Evolutionary conservation across 2,113 vertebrate genomes (phyloP).

Genomic region (Lethenteron camtschaticum): DNA sequence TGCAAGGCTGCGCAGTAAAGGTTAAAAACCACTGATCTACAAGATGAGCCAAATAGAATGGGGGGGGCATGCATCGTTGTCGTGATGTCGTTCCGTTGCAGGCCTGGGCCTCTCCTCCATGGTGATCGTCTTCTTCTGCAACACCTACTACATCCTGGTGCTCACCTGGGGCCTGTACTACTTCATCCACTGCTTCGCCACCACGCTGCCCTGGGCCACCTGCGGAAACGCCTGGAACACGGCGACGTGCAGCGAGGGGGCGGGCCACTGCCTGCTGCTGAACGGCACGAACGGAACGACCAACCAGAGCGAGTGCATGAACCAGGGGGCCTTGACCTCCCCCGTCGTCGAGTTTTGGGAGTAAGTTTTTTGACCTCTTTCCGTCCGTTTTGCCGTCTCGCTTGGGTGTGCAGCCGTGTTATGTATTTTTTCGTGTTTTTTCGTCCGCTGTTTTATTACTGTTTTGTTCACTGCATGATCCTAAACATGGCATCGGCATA

Average conservation of each 20-base stretch:
- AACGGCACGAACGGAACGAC: constrained; percentile 10
- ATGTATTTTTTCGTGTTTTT: no score
- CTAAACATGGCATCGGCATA: no score
- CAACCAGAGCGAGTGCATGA: no score
- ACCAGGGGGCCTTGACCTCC: not conserved
- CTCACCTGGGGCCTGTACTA: constrained; percentile 48
- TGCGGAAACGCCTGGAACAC: constrained; percentile 41
- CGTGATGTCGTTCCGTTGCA: constrained; percentile 10
- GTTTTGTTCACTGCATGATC: no score
- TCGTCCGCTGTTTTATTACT: no score
- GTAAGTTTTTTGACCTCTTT: not conserved
- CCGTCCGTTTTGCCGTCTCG: no score
- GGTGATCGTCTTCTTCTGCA: constrained; percentile 50
- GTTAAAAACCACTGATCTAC: no score
- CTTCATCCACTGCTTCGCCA: constrained; percentile 33
- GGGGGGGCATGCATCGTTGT: not conserved
- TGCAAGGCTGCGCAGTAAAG: not conserved
- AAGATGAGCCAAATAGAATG: no score
- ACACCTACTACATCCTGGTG: constrained; percentile 58
- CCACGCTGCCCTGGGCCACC: constrained; percentile 32
- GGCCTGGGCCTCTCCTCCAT: constrained; percentile 39
- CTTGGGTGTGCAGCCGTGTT: no score
- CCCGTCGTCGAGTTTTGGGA: constrained; percentile 1
- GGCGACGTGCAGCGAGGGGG: constrained; percentile 26
- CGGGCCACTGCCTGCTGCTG: constrained; percentile 13